A percentile compares a stretch with the other conserved stretches of the same genome.
Evolutionary conservation across 92 coral and sea anemone genomes (phyloP).

Genomic region (Paramuricea clavata): DNA sequence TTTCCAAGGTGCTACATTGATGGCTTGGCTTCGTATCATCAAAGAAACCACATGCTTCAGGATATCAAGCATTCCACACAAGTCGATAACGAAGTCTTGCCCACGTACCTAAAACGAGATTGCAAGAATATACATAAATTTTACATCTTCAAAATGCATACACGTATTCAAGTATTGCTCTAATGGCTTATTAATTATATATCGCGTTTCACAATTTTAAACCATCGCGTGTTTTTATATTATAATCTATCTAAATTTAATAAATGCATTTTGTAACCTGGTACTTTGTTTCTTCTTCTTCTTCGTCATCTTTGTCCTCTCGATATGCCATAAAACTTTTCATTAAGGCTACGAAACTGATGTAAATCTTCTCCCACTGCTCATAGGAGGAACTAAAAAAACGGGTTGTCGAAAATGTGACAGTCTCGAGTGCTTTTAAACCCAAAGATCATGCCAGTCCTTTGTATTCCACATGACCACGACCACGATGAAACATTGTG

Average conservation of each 20-base stretch:
- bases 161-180: no score
- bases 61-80: constrained; percentile 38
- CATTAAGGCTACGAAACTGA: constrained; percentile 31
- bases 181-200: no score
- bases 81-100: constrained; percentile 30
- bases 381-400: constrained; percentile 34
- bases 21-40: constrained; percentile 16
- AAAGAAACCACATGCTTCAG: constrained; percentile 35
- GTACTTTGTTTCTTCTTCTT: constrained; percentile 33
- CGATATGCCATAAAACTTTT: neutral
- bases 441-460: constrained; percentile 30
- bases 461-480: constrained; percentile 29
- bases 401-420: constrained; percentile 27
- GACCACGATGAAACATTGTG: constrained; percentile 40
- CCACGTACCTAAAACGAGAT: constrained; percentile 22
- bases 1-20: constrained; percentile 40
- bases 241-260: neutral
- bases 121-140: no score
- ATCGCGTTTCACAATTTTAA: neutral
- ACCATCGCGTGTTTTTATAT: neutral
- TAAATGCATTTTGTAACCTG: neutral
- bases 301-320: constrained; percentile 37
- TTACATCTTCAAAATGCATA: no score
- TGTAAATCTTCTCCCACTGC: constrained; percentile 22
- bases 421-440: constrained; percentile 14